Base-by-base conservation (phyloP, 1,140 invertebrate species). In the Uloborus diversus region DNA sequence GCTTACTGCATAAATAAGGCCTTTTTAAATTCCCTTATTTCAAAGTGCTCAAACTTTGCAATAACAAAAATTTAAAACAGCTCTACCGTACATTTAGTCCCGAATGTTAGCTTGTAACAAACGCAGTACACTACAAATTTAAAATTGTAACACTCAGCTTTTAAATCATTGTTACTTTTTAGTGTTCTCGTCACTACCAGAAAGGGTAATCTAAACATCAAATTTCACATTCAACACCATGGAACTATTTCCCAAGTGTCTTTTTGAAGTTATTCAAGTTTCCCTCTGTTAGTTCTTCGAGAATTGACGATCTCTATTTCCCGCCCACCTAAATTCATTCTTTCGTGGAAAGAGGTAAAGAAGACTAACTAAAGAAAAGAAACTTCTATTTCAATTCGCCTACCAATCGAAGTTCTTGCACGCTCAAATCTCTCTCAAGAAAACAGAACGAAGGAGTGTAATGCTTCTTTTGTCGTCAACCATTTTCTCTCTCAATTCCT, bases 391-490 rank as follows among this genome's bases (percentile, higher is more conserved):
- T 64, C 61, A 35, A 27, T 37, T 42, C 32, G 17, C 61, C 61
- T 37, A 17, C 23, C 28, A 9, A 13, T 42, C 37, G 17, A 17
- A 42, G 0, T 9, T 42, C 9, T 17, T 42, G 23, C 71, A 35
- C n/a, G 71, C 51, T 75, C 57, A 47, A 61, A 75, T 42, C 59
- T 64, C 20, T 32, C 42, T 20, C n/a, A 23, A 35, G 23, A n/a
- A 53, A 70, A 42, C 23, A 27, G 47, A 61, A 64, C 14, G 14
- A 35, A 47, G 27, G 47, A 17, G 59, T 59, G 64, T 75, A 64
- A 75, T 42, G 71, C 37, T 75, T 64, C 42, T 28, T 64, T 75
- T 75, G 59, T 75, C 53, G 71, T 75, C 59, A 53, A 64, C 57
- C 59, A 64, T 64, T 64, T 53, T 64, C 59, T 51, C n/a, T n/a